Evolutionary conservation across 2,888 invertebrate species (phyloP).

Genomic region (Carterocephalus palaemon): DNA sequence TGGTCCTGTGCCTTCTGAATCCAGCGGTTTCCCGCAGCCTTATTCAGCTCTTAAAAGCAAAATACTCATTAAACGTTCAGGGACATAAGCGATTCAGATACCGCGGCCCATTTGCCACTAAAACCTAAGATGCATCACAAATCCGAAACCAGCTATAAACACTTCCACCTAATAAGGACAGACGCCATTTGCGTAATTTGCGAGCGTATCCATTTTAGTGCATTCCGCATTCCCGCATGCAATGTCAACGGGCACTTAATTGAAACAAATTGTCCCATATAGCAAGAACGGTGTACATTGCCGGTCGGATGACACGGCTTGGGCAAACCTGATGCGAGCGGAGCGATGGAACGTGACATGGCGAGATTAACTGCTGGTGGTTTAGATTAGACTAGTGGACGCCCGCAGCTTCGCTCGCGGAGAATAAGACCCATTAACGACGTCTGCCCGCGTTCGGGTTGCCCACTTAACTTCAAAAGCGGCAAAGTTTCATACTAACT

Average conservation of each 20-base stretch:
- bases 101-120: slow-evolving; percentile 6
- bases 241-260: slow-evolving; percentile 27
- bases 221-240: slow-evolving; percentile 39
- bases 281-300: slow-evolving; percentile 16
- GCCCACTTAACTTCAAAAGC: too few relatives aligned
- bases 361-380: slow-evolving; percentile 14
- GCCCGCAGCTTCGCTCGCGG: too few relatives aligned
- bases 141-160: slow-evolving; percentile 3
- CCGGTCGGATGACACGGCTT: not conserved
- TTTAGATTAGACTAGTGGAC: too few relatives aligned
- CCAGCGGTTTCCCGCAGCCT: too few relatives aligned
- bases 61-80: too few relatives aligned
- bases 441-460: too few relatives aligned
- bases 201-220: slow-evolving; percentile 18
- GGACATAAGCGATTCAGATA: too few relatives aligned
- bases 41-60: too few relatives aligned
- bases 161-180: slow-evolving; percentile 18
- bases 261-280: slow-evolving; percentile 24
- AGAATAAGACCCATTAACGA: too few relatives aligned
- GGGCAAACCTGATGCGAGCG: not conserved
- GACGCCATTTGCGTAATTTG: slow-evolving; percentile 22
- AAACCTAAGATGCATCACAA: slow-evolving; percentile 4
- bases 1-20: too few relatives aligned
- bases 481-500: too few relatives aligned
- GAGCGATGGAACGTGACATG: slow-evolving; percentile 16